Base-by-base conservation (phyloP, 1,140 invertebrate genomes). In the Drosophila watanabei region DNA sequence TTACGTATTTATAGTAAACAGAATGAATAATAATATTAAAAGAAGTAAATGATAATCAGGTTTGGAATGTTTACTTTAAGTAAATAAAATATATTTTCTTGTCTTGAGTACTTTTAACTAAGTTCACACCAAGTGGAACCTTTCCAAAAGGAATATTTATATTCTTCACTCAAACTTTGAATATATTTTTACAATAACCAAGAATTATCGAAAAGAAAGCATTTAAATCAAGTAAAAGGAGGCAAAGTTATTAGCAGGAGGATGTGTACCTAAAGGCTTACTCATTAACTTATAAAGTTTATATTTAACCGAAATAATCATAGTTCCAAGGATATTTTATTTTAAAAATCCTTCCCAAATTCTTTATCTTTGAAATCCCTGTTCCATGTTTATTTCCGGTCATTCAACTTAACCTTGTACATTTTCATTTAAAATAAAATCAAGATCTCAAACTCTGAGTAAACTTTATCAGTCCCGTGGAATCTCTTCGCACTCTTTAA, bases 401-500 rank as follows among this genome's bases (percentile, higher is more conserved):
- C 72, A 51, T 9, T 57, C 20, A 59, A 58, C 37, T 20, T 24
- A 8, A 18, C 6, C 5, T 35, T 28, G 30, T 45, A 3, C 5
- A 13, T 45, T 59, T 37, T 5, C 11, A 16, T 45, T 35, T 11
- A 37, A 45, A 14, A 37, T 14, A 45, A 65, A 33, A 32, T 32
- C 4, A 37, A 37, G 33, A 16, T 32, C 24, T 30, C 16, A 24
- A 49, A 20, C 24, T 20, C 6, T 13, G n/a, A 35, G 20, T 41
- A 41, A 13, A 13, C 20, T 37, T 73, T 73, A 75, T 75, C 72
- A 64, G 64, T 49, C 72, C 73, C 58, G n/a, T 75, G 43, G 30
- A 46, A 75, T 75, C 72, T 75, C 2, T 11, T 1, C 24, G 24
- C 49, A 37, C 20, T 46, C 20, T 28, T 16, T 8, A 32, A 30